Percentiles rank a stretch among this genome's conserved stretches.
phyloP scores from a whole-genome alignment of 2,113 vertebrate genomes.

The mouse (Mus musculus) region GRCm39 chr14:63052001-63052500 shows the following conservation, averaged over 20 bases:
- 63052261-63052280: background rate
- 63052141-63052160: background rate
- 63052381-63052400: constrained; percentile 23
- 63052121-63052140: background rate
- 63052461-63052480: background rate
- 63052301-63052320: constrained; percentile 45
- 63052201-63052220: background rate
- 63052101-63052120: constrained; percentile 23
- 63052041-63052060: background rate
- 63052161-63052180: background rate
- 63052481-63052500: background rate
- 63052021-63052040: background rate
- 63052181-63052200: background rate
- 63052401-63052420: background rate
- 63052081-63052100: constrained; percentile 19
- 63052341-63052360: constrained; percentile 56
- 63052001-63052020: background rate
- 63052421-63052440: background rate
- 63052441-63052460: background rate
- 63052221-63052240: background rate
- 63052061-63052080: constrained; percentile 21
- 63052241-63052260: background rate
- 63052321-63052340: constrained; percentile 41
- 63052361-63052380: constrained; percentile 5
- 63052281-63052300: background rate